Conservation (phyloP, 2,113 vertebrate genomes). For the Urocitellus parryii region DNA sequence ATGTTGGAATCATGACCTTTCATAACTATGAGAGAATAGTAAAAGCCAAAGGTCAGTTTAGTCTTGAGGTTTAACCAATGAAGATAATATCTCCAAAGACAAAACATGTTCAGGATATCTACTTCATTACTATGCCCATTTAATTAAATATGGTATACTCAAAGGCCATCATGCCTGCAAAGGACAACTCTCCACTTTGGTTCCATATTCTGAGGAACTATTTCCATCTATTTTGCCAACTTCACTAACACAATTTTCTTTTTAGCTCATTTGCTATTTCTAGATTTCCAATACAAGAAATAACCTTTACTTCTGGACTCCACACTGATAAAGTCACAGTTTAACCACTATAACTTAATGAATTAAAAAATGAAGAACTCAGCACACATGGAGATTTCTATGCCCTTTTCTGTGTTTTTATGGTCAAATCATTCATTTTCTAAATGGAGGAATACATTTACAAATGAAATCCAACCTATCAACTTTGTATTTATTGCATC, state of each 20-base stretch:
- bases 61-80: slow-evolving; percentile 41
- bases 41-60: slow-evolving; percentile 24
- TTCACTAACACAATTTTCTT: slow-evolving; percentile 56
- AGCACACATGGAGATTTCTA: neutral
- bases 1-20: slow-evolving; percentile 45
- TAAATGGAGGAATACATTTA: slow-evolving; percentile 26
- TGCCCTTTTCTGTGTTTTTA: neutral
- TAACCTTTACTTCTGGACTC: slow-evolving; percentile 46
- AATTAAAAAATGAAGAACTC: neutral
- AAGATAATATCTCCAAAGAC: slow-evolving; percentile 45
- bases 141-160: slow-evolving; percentile 43
- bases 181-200: slow-evolving; percentile 17
- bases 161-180: slow-evolving; percentile 14
- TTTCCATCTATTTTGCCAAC: slow-evolving; percentile 54
- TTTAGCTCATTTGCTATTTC: slow-evolving; percentile 50
- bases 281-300: slow-evolving; percentile 54
- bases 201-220: slow-evolving; percentile 54
- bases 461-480: neutral
- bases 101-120: slow-evolving; percentile 5
- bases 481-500: neutral
- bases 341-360: neutral
- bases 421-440: neutral
- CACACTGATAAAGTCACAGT: slow-evolving; percentile 9
- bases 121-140: slow-evolving; percentile 35
- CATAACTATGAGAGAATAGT: slow-evolving; percentile 1